Percentiles rank a stretch among this genome's conserved stretches.
Conservation (phyloP, 2,888 invertebrate species). For the Drosophila anomalata region DNA sequence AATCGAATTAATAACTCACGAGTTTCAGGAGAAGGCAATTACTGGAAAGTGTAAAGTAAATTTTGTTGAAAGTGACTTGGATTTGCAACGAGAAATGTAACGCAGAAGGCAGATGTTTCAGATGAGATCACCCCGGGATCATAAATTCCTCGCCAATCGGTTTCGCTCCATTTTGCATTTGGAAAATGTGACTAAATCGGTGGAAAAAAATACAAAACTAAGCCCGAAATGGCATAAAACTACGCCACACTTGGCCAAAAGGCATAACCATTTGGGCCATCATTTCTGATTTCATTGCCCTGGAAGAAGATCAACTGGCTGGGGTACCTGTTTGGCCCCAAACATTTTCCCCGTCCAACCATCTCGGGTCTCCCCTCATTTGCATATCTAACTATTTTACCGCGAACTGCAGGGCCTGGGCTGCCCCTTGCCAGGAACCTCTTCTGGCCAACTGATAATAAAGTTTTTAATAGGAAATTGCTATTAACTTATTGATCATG, state of each 20-base stretch:
- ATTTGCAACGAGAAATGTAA: neutral
- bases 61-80: neutral
- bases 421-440: neutral
- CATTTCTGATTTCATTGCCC: constrained; percentile 31
- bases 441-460: constrained; percentile 63
- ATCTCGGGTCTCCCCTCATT: constrained; percentile 37
- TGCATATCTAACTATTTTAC: constrained; percentile 70
- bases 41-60: neutral
- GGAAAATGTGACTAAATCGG: neutral
- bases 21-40: neutral
- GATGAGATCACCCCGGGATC: constrained; percentile 1
- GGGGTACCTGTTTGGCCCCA: constrained; percentile 18
- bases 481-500: constrained; percentile 72
- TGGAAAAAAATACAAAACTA: neutral
- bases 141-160: neutral
- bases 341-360: neutral
- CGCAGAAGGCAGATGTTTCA: neutral
- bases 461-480: constrained; percentile 76
- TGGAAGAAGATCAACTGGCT: neutral
- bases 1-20: constrained; percentile 10
- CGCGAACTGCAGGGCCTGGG: constrained; percentile 36
- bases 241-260: neutral
- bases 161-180: neutral
- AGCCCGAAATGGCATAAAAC: neutral
- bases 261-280: constrained; percentile 24